Evolutionary conservation across 2,888 invertebrate species (phyloP), one percentile per base, ranked within the genome.

Genomic region (Stenodera caucasica): DNA sequence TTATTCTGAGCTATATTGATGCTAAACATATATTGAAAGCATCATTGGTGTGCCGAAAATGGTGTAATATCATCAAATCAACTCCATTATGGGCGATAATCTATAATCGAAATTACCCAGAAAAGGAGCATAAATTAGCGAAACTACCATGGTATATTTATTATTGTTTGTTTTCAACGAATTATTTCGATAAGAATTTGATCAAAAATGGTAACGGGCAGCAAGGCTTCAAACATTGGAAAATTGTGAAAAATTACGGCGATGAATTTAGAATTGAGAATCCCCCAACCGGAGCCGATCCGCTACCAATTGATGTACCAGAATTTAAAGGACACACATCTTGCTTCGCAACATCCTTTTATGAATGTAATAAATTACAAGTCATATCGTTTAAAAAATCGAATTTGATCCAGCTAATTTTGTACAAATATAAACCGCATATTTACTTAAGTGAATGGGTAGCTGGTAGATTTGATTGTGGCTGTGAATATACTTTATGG

Each of bases 341-440:
- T 57, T 86, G 85, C 71, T 86, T 86, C 76, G 83, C 80, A 1
- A 85, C 86, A 14, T 85, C 86, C 1, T 86, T 78, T 70, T 40
- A 66, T 2, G 62, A 62, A 7, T 83, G 84, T 68, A 68, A 60
- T 12, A 86, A 86, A 74, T 40, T 70, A 15, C 86, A 87, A 76
- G 68, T 72, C 8, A 76, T 85, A 82, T 58, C 55, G 67, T 71
- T 86, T 9, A 37, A 73, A 3, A 61, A 71, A 8, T 78, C 80
- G 67, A 82, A 82, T n/a, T 69, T 82, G 21, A 66, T 77, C 21
- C 64, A 69, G 12, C 68, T 77, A 58, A 72, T 86, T 18, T 70
- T 88, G 53, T 82, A 85, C 60, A 70, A 77, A 51, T 72, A 81
- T 30, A 82, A 81, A 67, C 86, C 86, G 4, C 75, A 80, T n/a